Evolutionary conservation across 2,888 invertebrate species (phyloP), one percentile per base, ranked within the genome.

Genomic region (Hyppa rectilinea): DNA sequence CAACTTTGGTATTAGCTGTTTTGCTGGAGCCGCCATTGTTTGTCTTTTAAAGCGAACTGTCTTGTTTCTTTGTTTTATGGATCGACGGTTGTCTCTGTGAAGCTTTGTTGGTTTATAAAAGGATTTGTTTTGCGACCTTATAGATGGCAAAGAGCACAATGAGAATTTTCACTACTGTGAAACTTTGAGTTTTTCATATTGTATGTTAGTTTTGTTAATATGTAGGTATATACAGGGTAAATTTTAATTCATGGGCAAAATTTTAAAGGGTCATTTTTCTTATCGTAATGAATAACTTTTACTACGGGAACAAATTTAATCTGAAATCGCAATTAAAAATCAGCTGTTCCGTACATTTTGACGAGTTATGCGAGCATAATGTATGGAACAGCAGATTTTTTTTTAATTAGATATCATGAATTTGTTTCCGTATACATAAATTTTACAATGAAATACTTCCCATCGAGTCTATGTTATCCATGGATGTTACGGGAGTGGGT

Each of bases 1-100:
- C 60, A 80, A 77, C 77, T 82, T 75, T 34, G n/a, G 36, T 74
- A 71, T 77, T 76, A 74, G 71, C 72, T 82, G 70, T 75, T 82
- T 78, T 77, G 49, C 55, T 67, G 20, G 23, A 63, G 36, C 50
- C 65, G 34, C 23, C 59, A 62, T 75, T 80, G 80, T 77, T 84
- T 71, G 66, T 71, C 80, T 84, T 84, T 72, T 63, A 73, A 55
- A 71, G 77, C 45, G 55, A 67, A 71, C 61, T 63, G 56, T 70
- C 62, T 69, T 69, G 45, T 69, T 78, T 74, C 70, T 84, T 83
- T 83, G 66, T 73, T 72, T 72, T 76, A 45, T 52, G 43, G 61
- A 70, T 71, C 66, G 62, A 29, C 65, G 26, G 38, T 76, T 73
- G 53, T 70, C 62, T 58, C 50, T 47, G 43, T 43, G 38, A 40